Base-by-base conservation (phyloP, 2,888 invertebrate genomes). In the Drosophila atripex region DNA sequence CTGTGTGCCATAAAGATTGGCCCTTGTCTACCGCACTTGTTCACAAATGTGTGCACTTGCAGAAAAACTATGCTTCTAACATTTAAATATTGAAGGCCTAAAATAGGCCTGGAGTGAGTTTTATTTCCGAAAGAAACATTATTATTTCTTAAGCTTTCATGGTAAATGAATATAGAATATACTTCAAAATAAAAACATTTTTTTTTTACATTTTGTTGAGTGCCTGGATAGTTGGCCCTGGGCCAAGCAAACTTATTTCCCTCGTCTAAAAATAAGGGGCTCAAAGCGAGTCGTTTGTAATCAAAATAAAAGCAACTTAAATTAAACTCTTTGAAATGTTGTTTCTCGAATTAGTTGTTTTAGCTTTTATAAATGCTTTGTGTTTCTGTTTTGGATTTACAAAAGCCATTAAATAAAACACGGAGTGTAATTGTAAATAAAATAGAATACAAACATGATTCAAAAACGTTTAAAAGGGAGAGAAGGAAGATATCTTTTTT, bases 1-100 rank as follows among this genome's bases (percentile, higher is more conserved):
- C 71, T 73, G 87, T 76, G 82, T 49, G 51, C 70, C 74, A 80
- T 82, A 78, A 82, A 86, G 69, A 63, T 52, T 16, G 32, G 57
- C 39, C 41, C 56, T 57, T 46, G 21, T 30, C 38, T 49, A 54
- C 45, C 61, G 28, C 39, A 53, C 61, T 56, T 43, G 23, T 45
- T 32, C 53, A 30, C 46, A 56, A 41, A 51, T 25, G 50, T 51
- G 12, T 43, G 32, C 41, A 39, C 53, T 51, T 3, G 23, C 18
- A 52, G 30, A 11, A 61, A 11, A 9, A 6, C 1, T 35, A 2
- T 4, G 8, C 28, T 8, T 7, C 8, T 28, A 28, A 28, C 28
- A 8, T 25, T 25, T 7, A 7, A 25, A 7, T 8, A 8, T 3
- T 0, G 0, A 9, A 1, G 28, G 9, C 8, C 9, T 28, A 28